A percentile compares a stretch with the other conserved stretches of the same genome.
Evolutionary conservation across 2,888 invertebrate species (phyloP).

Genomic region (Hirtodrosophila trivittata): DNA sequence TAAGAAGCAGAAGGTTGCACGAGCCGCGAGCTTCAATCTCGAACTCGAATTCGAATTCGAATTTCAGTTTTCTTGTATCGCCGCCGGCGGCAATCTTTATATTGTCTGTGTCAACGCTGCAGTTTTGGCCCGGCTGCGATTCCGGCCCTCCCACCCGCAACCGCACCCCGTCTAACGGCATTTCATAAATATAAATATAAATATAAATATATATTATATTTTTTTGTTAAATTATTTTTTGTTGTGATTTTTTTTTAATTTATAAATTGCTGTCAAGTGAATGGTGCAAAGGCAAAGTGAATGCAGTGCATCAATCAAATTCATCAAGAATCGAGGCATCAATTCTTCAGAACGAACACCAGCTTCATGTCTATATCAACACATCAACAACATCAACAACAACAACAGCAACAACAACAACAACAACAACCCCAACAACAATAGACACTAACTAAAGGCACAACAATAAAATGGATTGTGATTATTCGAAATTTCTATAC

Average conservation of each 20-base stretch:
- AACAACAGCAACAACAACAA: constrained; percentile 12
- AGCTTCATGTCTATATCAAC: constrained; percentile 39
- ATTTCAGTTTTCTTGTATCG: constrained; percentile 40
- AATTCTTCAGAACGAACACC: constrained; percentile 21
- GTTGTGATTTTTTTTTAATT: constrained; percentile 25
- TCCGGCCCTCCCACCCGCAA: constrained; percentile 1
- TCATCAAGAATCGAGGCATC: constrained; percentile 19
- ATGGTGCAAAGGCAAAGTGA: constrained; percentile 39
- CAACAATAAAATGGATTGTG: constrained; percentile 60
- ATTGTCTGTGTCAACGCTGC: constrained; percentile 42
- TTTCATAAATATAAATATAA: constrained; percentile 18
- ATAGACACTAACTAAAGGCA: constrained; percentile 5
- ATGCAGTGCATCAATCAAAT: constrained; percentile 52
- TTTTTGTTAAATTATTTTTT: constrained; percentile 4
- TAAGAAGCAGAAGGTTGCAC: constrained; percentile 49
- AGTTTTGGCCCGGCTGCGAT: constrained; percentile 23
- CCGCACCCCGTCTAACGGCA: constrained; percentile 40
- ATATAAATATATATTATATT: constrained; percentile 14
- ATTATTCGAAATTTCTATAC: constrained; percentile 71
- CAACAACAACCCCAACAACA: constrained; percentile 10
- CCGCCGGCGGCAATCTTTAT: constrained; percentile 45
- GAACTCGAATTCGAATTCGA: constrained; percentile 32
- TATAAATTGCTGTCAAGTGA: constrained; percentile 41
- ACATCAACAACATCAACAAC: constrained; percentile 14
- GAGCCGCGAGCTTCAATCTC: constrained; percentile 22